Evolutionary conservation across 2,888 invertebrate genomes (phyloP), one percentile per base, ranked within the genome.

Genomic region (Morpho deidamia): DNA sequence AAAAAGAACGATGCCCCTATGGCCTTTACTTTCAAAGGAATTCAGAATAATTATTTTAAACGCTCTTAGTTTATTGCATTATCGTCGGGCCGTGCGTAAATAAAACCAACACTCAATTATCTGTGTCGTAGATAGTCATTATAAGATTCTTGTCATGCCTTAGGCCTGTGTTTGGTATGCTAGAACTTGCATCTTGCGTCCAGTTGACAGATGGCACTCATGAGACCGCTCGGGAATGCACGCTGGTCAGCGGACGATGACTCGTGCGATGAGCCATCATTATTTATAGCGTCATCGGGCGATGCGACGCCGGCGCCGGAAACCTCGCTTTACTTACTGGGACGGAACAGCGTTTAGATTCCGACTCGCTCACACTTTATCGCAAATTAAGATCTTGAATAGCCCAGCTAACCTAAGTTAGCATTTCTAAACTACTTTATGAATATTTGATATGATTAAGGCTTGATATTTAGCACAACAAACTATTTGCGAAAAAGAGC

Each of bases 181-280:
- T 57, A 58, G 55, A 53, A 53, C 58, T 55, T 44, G 54, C 56
- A 58, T 37, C 53, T 59, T 54, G 54, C 56, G 58, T 58, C 62
- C 50, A 62, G 69, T 72, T 81, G 81, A 81, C 81, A 77, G 75
- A 76, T 76, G 77, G 71, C 69, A 76, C 66, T 75, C 72, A 76
- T 70, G 74, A 75, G 78, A 81, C 77, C 79, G 78, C 78, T 78
- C 66, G 72, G 65, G 70, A 67, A 72, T 71, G 71, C 69, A 65
- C 64, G 58, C 62, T 69, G 68, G 74, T 69, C 71, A 64, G 70
- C 80, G 88, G 83, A 69, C 88, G 88, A 86, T 87, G 87, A 88
- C 85, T 85, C 86, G 72, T 56, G 65, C 78, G 79, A 74, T 85
- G 87, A 84, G 82, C 81, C 85, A 81, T 76, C 76, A 86, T 83